Base-by-base conservation (phyloP, 2,888 invertebrate species). In the Chloromyia formosa region DNA sequence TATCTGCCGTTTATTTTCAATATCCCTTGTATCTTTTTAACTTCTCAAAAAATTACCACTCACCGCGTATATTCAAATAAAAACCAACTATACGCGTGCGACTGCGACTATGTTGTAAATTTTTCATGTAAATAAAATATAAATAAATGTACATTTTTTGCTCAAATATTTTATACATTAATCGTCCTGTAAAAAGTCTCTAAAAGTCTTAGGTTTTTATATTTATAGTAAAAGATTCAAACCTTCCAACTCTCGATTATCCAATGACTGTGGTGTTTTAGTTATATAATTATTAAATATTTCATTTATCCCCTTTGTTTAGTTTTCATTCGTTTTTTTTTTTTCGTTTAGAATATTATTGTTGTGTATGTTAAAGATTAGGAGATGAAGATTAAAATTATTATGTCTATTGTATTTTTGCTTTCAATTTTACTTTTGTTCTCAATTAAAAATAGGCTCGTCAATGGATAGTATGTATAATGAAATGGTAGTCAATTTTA, bases 401-500 rank as follows among this genome's bases (percentile, higher is more conserved):
- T 40, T 62, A 18, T 61, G 56, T 58, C 53, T 56, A 40, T 60
- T 66, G 42, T 66, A 16, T 42, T 42, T 60, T 60, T 14, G 12
- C 20, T 27, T 73, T 73, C 16, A 49, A 61, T n/a, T 73, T 45
- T 60, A 42, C n/a, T 60, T 60, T 45, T 45, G 49, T 61, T 45
- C 54, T 72, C 12, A 35, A 35, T 35, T 35, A 68, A 69, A 73
- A 75, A 73, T 73, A 76, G 74, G 62, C 53, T 75, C 45, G 66
- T 54, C 22, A 20, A 10, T 68, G 14, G 62, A 56, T 56, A 27
- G 18, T n/a, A 23, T 2, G 23, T 40, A 9, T 66, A 56, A 61
- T 68, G 61, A 74, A 77, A 78, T 78, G 78, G 79, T 79, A 79
- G 79, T 79, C 79, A 79, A 79, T 78, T 77, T 76, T 62, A 42